Evolutionary conservation across 1,140 invertebrate species (phyloP), one percentile per base, ranked within the genome.

Genomic region (Anastrepha obliqua): DNA sequence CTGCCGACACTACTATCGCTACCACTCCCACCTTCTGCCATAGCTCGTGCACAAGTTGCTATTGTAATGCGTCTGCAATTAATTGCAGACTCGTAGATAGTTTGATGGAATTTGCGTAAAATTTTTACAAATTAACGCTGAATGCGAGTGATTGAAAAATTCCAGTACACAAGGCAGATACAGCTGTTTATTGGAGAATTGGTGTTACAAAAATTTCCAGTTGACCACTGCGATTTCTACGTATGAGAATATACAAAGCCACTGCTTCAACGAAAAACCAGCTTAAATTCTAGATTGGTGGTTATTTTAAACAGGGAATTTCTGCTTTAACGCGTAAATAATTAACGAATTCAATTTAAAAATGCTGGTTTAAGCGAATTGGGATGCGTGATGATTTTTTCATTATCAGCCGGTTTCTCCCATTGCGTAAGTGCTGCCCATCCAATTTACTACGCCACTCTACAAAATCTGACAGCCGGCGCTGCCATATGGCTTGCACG

Each of bases 101-200:
- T 87, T 87, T 88, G 86, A 51, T 87, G 86, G 42, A 88, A 88
- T 87, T 47, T 85, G 44, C 86, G 88, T 44, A 88, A 78, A 88
- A 88, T 88, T 47, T 88, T 88, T 55, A 17, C 51, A 39, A 65
- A 64, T 58, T 29, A 58, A 55, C 6, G 5, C 8, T 13, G 15
- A 62, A 20, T 58, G n/a, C 47, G 9, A n/a, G 13, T 20, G 47
- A 9, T 29, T 51, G 51, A 58, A 51, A 74, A 81, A 81, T 81
- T 81, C 47, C 74, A 29, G 47, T 47, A 20, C 17, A 11, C 74
- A 55, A 55, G 55, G 2, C 20, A 15, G 6, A 74, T 4, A 0
- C 5, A 5, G 67, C 67, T 6, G 13, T 74, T n/a, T 55, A 44
- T 47, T 17, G 67, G 67, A 74, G 67, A 44, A 44, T 44, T 74